Evolutionary conservation across 2,113 vertebrate genomes (phyloP).

Genomic region (Climacteris rufus): DNA sequence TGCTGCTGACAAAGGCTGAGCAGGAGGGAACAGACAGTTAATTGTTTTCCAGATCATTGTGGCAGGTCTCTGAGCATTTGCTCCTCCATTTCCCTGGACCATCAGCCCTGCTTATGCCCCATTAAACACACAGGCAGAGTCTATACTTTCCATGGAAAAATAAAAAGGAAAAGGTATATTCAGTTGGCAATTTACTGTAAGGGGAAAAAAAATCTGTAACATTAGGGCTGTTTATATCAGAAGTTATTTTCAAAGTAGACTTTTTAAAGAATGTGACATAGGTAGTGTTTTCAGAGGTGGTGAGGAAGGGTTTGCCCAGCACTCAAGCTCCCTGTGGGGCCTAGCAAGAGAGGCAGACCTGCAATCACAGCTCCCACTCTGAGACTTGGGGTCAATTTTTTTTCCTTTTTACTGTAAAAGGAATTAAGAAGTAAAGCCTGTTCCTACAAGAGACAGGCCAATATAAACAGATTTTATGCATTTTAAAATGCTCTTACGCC

Average conservation of each 20-base stretch:
- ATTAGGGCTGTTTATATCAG: neutral
- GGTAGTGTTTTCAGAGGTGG: neutral
- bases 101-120: neutral
- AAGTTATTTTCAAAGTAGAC: neutral
- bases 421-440: neutral
- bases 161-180: neutral
- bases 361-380: neutral
- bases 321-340: neutral
- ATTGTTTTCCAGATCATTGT: constrained; percentile 5
- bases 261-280: neutral
- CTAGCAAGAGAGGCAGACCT: neutral
- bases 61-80: neutral
- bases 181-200: neutral
- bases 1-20: neutral
- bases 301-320: neutral
- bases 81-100: neutral
- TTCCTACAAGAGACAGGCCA: neutral
- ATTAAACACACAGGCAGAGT: neutral
- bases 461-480: neutral
- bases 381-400: neutral
- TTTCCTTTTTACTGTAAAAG: neutral
- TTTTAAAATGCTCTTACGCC: neutral
- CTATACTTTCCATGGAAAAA: neutral
- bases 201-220: neutral
- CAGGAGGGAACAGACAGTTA: constrained; percentile 5